A percentile compares a stretch with the other conserved stretches of the same genome.
Conservation (phyloP, 2,797 vertebrate species). For the Acanthurus tractus region DNA sequence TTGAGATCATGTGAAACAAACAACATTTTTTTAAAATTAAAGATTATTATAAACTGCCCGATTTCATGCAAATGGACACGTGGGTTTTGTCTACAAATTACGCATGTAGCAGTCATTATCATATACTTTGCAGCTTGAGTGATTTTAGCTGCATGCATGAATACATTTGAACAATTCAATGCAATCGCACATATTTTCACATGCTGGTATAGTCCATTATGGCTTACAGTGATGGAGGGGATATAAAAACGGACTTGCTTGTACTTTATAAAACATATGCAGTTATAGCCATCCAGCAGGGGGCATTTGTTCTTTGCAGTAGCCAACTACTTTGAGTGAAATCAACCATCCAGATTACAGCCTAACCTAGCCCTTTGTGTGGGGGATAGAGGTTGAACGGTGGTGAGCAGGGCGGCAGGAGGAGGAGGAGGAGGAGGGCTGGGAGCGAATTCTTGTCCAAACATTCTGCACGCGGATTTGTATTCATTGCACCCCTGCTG, state of each 20-base stretch:
- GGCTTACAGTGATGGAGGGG: not conserved
- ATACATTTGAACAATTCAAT: constrained; percentile 63
- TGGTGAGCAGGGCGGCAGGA: constrained; percentile 42
- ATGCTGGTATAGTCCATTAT: not conserved
- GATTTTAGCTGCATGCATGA: constrained; percentile 63
- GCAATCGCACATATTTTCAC: constrained; percentile 44
- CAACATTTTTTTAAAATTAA: constrained; percentile 18
- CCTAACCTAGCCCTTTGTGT: constrained; percentile 69
- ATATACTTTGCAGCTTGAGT: constrained; percentile 64
- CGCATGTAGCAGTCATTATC: constrained; percentile 58
- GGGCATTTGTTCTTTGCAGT: constrained; percentile 69
- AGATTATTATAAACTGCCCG: constrained; percentile 39
- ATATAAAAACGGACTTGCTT: not conserved
- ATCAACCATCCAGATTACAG: constrained; percentile 63
- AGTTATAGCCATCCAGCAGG: constrained; percentile 54
- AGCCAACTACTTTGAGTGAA: constrained; percentile 62
- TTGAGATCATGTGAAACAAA: constrained; percentile 34
- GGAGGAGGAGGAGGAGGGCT: constrained; percentile 35
- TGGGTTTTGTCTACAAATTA: constrained; percentile 62
- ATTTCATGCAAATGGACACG: constrained; percentile 61
- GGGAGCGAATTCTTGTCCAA: constrained; percentile 89
- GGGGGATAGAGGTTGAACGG: constrained; percentile 59
- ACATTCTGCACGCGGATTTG: constrained; percentile 90
- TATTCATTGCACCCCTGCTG: constrained; percentile 91
- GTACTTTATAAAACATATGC: constrained; percentile 19